phyloP scores from a whole-genome alignment of 35 echinoderm and acorn worm genomes.

The Lytechinus pictus region DNA sequence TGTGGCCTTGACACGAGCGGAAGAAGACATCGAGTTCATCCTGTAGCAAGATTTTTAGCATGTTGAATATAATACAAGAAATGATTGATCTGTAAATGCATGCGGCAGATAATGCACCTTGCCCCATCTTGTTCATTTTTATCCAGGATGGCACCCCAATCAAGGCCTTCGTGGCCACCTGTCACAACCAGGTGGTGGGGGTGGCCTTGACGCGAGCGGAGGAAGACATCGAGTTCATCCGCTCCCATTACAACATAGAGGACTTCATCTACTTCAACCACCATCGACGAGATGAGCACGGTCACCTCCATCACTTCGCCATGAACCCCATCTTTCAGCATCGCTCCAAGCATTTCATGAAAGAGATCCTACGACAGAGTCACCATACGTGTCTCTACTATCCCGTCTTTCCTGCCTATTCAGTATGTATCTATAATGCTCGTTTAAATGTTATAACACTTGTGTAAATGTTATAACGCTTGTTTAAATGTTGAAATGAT shows the following conservation, averaged over 20 bases:
- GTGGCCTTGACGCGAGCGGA: conserved; percentile 84
- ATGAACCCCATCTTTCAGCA: conserved; percentile 96
- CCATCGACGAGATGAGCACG: conserved; percentile 94
- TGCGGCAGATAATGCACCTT: no score
- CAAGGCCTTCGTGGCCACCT: conserved; percentile 86
- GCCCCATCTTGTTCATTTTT: no score
- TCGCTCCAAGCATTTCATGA: conserved; percentile 88
- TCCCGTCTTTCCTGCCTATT: conserved; percentile 73
- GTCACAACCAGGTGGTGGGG: conserved; percentile 84
- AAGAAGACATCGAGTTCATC: conserved; percentile 97
- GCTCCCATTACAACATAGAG: conserved; percentile 98
- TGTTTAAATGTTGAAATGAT: background rate
- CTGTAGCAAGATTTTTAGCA: background rate
- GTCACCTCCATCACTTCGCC: conserved; percentile 95
- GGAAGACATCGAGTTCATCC: conserved; percentile 96
- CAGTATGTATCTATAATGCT: background rate
- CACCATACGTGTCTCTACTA: conserved; percentile 93
- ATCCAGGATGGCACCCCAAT: conserved; percentile 84
- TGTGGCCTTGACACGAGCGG: conserved; percentile 77
- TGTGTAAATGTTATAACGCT: background rate
- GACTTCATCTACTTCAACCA: conserved; percentile 99
- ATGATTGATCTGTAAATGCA: no score
- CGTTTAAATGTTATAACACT: background rate
- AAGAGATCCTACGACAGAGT: conserved; percentile 80
- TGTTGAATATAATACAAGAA: no score